Evolutionary conservation across 2,797 vertebrate species (phyloP), one percentile per base, ranked within the genome.

Genomic region (Hephaestus fuliginosus): DNA sequence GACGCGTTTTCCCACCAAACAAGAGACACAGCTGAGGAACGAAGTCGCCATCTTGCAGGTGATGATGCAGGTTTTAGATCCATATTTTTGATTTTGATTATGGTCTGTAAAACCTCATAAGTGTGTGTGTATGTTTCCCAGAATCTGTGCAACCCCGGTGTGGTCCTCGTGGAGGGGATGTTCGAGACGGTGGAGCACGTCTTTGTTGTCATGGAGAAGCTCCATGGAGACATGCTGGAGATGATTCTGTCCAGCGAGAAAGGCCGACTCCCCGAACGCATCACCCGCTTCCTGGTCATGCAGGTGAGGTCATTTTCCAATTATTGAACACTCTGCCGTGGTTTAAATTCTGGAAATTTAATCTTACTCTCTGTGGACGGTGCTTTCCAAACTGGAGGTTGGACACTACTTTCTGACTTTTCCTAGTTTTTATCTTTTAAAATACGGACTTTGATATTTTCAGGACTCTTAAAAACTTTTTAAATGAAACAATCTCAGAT

Each of bases 161-260:
- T 96, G 67, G 94, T 96, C 9, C 57, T 93, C 4, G 14, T 95
- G 69, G 94, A 96, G 84, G 92, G 82, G 15, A 94, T 96, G 94
- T 96, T 93, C 2, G 95, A 96, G 88, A 95, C 94, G 0, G 13
- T 56, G 7, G 83, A 93, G 64, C 74, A 93, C 5, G 84, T 95
- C 30, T 96, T 96, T 0, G 94, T 96, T 0, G 90, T 96, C 43
- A 96, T 95, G 95, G 95, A 96, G 92, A 95, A 94, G 92, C 94
- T 96, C 44, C 96, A 96, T 1, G 95, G 96, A 0, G 96, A 96
- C 93, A 96, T 96, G 96, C 86, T 96, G 88, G 96, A 96, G 87
- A 94, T 94, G 91, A 96, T 96, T n/a, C 72, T 96, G 84, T 96
- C 95, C 86, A 95, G 91, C 2, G 96, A 96, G 89, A 94, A 84